These are phyloP conservation scores for Aurelia sp. DNA, from an alignment of 30 jellyfish, hydroid and myxozoan species.

Conservation along the genomic window DNA sequence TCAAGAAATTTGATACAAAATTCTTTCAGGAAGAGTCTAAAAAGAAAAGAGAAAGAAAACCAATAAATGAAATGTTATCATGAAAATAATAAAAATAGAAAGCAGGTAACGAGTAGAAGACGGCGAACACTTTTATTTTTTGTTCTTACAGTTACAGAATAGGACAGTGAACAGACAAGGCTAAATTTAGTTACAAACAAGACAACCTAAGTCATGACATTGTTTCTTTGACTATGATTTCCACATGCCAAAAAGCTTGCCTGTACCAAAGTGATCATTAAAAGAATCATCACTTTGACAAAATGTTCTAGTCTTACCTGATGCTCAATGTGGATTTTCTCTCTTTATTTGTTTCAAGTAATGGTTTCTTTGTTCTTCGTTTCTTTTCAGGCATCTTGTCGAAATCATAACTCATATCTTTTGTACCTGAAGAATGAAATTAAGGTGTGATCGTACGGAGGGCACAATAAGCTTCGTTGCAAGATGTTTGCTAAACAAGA, in stretches of 20 bases:
- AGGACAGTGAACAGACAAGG: too few species aligned
- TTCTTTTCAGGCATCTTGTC: slow-evolving; percentile 75
- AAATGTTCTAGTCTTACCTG: slow-evolving; percentile 45
- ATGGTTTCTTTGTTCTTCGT: slow-evolving; percentile 39
- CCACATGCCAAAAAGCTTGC: too few species aligned
- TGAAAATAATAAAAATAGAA: not conserved
- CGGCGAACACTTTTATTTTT: too few species aligned
- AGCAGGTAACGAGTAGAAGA: too few species aligned
- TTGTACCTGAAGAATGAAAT: slow-evolving; percentile 57
- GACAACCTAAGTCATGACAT: too few species aligned
- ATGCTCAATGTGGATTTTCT: slow-evolving; percentile 82
- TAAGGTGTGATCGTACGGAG: not conserved
- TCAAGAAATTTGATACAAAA: slow-evolving; percentile 81
- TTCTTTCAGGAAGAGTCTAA: slow-evolving; percentile 87
- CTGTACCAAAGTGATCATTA: too few species aligned
- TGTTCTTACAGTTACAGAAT: too few species aligned
- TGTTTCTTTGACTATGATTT: too few species aligned
- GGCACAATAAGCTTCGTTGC: too few species aligned
- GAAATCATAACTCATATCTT: slow-evolving; percentile 77
- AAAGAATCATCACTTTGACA: too few species aligned
- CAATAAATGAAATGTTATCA: not conserved
- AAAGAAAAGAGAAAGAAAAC: not conserved
- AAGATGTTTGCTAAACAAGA: too few species aligned
- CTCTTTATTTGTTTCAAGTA: slow-evolving; percentile 63
- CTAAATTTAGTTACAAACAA: too few species aligned